These are phyloP conservation scores for Anthophora plumipes DNA, from an alignment of 2,888 invertebrate species.

Conservation along the genomic window DNA sequence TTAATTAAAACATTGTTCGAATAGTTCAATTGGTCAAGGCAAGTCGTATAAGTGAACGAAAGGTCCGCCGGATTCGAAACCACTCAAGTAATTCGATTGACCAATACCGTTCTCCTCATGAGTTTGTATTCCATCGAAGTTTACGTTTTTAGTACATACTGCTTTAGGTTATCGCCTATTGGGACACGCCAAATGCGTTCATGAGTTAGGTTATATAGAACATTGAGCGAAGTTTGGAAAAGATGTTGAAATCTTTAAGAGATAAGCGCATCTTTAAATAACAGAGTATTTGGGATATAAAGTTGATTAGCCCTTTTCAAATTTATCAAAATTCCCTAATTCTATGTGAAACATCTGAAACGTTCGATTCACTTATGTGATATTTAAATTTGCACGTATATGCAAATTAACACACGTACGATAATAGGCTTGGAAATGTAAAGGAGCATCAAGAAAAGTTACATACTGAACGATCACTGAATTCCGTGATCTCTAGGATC, in stretches of 20 bases:
- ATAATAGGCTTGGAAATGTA: background rate
- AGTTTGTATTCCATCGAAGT: background rate
- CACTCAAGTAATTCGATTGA: conserved; percentile 9
- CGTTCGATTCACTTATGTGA: background rate
- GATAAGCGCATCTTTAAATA: conserved; percentile 13
- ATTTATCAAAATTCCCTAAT: background rate
- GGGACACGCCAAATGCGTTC: background rate
- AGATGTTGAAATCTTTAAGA: background rate
- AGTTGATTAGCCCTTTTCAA: background rate
- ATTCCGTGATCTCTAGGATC: conserved; percentile 31
- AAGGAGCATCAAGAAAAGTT: conserved; percentile 12
- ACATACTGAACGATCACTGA: conserved; percentile 34
- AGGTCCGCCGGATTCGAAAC: background rate
- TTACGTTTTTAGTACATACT: background rate
- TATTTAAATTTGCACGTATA: background rate
- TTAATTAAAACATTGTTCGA: background rate
- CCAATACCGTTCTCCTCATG: background rate
- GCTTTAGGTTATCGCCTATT: conserved; percentile 16
- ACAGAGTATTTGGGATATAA: background rate
- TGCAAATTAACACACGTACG: conserved; percentile 1
- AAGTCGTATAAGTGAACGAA: background rate
- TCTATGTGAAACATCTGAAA: background rate
- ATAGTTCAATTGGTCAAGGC: background rate
- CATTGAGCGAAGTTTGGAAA: background rate
- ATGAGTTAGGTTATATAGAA: background rate